Percentiles rank a stretch among this genome's conserved stretches.
phyloP scores from a whole-genome alignment of 2,888 invertebrate species.

The Papilio gigon region DNA sequence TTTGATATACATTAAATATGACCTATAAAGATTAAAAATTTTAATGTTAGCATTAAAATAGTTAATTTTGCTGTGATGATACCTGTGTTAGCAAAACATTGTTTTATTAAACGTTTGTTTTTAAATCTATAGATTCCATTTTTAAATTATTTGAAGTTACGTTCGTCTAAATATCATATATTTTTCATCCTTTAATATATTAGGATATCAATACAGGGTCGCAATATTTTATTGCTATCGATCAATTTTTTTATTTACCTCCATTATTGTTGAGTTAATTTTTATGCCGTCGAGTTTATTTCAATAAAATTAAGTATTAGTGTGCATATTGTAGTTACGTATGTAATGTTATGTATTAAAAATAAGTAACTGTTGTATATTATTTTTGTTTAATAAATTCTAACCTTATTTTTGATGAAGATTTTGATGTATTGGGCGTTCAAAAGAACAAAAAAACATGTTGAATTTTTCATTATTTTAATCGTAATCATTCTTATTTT shows the following conservation, averaged over 20 bases:
- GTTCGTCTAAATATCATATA: no score
- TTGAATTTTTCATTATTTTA: slow-evolving; percentile 66
- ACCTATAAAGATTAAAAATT: background rate
- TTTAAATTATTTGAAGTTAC: no score
- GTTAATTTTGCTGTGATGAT: background rate
- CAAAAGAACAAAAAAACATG: background rate
- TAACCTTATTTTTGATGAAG: background rate
- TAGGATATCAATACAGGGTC: background rate
- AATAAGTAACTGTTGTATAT: background rate
- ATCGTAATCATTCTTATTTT: slow-evolving; percentile 79
- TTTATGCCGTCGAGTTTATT: background rate
- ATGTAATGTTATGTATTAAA: background rate
- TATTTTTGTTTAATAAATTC: background rate
- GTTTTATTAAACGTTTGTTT: background rate
- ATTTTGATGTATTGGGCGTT: background rate
- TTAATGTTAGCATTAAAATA: background rate
- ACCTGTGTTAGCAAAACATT: no score
- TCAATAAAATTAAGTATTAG: background rate
- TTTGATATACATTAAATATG: background rate
- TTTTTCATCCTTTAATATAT: no score
- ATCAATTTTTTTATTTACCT: background rate
- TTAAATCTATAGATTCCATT: background rate
- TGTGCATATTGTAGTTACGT: background rate
- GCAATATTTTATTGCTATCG: background rate
- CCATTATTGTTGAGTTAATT: background rate